Base-by-base conservation (phyloP, 2,888 invertebrate genomes). In the Aspidiotus destructor region DNA sequence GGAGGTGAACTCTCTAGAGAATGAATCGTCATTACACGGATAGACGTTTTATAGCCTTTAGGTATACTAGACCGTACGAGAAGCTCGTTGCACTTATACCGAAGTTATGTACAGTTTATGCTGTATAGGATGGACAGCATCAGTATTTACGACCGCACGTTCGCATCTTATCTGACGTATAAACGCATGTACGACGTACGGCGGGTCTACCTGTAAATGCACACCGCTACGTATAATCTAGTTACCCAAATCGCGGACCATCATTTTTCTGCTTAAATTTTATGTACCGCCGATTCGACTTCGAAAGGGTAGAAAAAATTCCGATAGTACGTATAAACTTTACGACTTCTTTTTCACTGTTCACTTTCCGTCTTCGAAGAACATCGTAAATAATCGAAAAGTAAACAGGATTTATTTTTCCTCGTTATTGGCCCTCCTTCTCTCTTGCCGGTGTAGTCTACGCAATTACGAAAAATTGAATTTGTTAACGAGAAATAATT, bases 1-100 rank as follows among this genome's bases (percentile, higher is more conserved):
- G 65, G 48, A 54, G 57, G 48, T 41, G 57, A 65, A 65, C 53
- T 65, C 65, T 65, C 65, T 17, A 41, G 65, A 57, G 65, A 65
- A 41, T 57, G 57, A 44, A 57, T 65, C 65, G 57, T 65, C 65
- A 65, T 65, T 65, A 65, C 57, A 65, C 41, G 44, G n/a, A 52
- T 11, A 41, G 65, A 58, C 65, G 65, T 65, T 65, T 65, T 65
- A 65, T 65, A 57, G 65, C 17, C 57, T 16, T 57, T 57, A 65
- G 57, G 55, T 65, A 57, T 48, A 42, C 65, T 28, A 28, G 28
- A 44, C 41, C n/a, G 44, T 16, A n/a, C 28, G 28, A 28, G 28
- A 5, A 28, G 28, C 28, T 28, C 28, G 28, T 28, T 28, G 28
- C 28, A 28, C 28, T 28, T 28, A 28, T 28, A 28, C 28, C 28